These are phyloP conservation scores for Agapetus fuscipes DNA, from an alignment of 2,888 invertebrate species.

Conservation along the genomic window DNA sequence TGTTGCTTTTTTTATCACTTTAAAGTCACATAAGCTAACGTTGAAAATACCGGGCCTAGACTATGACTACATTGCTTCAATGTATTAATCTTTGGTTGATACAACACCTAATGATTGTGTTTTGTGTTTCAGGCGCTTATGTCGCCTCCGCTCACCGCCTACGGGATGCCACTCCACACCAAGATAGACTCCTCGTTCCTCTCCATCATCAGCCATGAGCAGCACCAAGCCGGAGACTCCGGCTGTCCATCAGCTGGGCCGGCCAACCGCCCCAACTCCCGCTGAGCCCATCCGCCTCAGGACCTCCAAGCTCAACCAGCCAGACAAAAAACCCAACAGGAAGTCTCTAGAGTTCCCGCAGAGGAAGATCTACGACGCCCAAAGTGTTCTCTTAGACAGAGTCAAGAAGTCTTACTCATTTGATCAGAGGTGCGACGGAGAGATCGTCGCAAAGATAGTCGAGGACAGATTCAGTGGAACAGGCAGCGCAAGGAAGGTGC, in stretches of 20 bases:
- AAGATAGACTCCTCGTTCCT: neutral
- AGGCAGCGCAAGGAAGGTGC: conserved; percentile 25
- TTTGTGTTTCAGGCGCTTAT: neutral
- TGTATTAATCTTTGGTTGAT: no score
- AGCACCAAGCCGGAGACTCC: neutral
- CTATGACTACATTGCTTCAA: no score
- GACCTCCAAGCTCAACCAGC: neutral
- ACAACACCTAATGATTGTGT: no score
- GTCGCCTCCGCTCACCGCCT: neutral
- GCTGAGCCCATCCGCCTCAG: neutral
- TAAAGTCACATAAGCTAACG: no score
- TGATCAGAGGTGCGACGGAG: conserved; percentile 29
- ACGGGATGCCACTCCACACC: no score
- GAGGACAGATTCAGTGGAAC: conserved; percentile 34
- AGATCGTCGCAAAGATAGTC: conserved; percentile 23
- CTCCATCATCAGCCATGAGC: neutral
- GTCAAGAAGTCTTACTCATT: conserved; percentile 21
- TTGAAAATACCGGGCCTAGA: no score
- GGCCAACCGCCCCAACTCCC: neutral
- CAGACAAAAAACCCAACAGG: conserved; percentile 39
- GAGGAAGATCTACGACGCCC: conserved; percentile 20
- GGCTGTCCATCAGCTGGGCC: no score
- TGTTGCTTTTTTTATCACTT: no score
- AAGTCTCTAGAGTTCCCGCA: conserved; percentile 41
- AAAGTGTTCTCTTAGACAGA: conserved; percentile 10